Base-by-base conservation (phyloP, 1,140 invertebrate species). In the Drosophila bifasciata region DNA sequence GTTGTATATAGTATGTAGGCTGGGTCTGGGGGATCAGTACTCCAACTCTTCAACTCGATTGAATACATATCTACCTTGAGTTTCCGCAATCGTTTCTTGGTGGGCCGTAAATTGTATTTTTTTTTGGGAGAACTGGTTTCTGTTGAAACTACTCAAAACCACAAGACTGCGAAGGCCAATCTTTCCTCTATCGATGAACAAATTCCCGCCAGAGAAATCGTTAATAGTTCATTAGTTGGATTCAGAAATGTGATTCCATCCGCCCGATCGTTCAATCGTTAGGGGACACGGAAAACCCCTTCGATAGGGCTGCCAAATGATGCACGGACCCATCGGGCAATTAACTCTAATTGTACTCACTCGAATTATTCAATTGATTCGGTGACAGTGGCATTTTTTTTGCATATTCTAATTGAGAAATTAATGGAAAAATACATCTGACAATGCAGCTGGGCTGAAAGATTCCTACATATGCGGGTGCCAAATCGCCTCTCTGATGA, bases 111-210 rank as follows among this genome's bases (percentile, higher is more conserved):
- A 71, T 70, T 61, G 57, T n/a, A n/a, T n/a, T n/a, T n/a, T 52
- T 59, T 48, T 51, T 28, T 21, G 23, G 40, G 32, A 41, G 16
- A 75, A 76, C 73, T 61, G 73, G 73, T 76, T 62, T 68, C 66
- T 78, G 62, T 83, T 68, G 79, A 36, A 36, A 36, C 32, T 13
- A 36, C 32, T 36, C 32, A 36, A 36, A 5, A 13, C 32, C 32
- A 36, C 79, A 83, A 83, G 53, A 40, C 17, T 44, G 64, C 75
- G 74, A 80, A 88, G 83, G 83, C 78, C 88, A 72, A 83, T 86
- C 83, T 86, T 76, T 86, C 62, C 67, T 77, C 15, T n/a, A 51
- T 61, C 25, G 48, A 68, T 59, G 28, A 71, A n/a, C n/a, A n/a
- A 70, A 70, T 70, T 64, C 56, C 43, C 67, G 59, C 49, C 43